Conservation (phyloP, 2,113 vertebrate genomes). For the Calonectris borealis region DNA sequence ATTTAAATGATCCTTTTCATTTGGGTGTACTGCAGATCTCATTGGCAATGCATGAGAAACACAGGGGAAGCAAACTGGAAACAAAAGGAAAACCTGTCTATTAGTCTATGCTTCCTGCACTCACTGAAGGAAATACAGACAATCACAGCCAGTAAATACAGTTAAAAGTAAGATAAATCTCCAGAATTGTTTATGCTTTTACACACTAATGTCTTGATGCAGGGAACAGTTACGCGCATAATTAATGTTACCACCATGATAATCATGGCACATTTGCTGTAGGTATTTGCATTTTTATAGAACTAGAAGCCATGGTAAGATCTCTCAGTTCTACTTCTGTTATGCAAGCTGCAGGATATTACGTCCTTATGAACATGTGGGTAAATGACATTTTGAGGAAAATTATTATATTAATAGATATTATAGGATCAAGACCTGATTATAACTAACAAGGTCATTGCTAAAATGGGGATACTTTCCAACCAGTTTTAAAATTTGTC, state of each 20-base stretch:
- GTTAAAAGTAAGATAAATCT: neutral
- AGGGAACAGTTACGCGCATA: neutral
- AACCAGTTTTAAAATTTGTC: neutral
- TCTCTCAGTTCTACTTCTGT: neutral
- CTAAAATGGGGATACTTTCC: neutral
- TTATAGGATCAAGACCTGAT: neutral
- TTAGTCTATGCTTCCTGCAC: neutral
- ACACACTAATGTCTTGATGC: neutral
- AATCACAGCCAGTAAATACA: neutral
- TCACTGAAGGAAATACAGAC: neutral
- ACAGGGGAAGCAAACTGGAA: neutral
- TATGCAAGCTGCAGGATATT: neutral
- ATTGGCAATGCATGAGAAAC: neutral
- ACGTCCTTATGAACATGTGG: neutral
- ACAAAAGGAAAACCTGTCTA: neutral
- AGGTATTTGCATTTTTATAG: neutral
- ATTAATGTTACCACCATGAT: neutral
- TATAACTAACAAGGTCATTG: slow-evolving; percentile 19
- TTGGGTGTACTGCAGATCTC: neutral
- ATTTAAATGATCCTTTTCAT: neutral
- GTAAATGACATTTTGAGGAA: neutral
- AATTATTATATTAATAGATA: neutral
- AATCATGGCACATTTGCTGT: neutral
- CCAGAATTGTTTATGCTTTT: neutral
- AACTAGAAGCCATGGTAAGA: neutral